These are phyloP conservation scores for Nicator chloris DNA, from an alignment of 2,113 vertebrate species.

Conservation along the genomic window DNA sequence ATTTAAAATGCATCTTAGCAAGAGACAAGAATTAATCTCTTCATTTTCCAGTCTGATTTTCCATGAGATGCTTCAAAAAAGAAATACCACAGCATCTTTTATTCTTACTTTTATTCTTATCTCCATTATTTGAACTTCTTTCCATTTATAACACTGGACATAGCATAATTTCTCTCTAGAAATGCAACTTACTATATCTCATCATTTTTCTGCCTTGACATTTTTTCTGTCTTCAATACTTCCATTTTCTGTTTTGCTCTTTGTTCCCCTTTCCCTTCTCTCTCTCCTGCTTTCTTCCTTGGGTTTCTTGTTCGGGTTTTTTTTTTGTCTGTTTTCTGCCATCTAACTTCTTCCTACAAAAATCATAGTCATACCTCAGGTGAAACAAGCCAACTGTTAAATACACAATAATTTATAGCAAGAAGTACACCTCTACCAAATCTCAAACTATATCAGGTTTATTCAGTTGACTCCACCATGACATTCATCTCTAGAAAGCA, in stretches of 20 bases:
- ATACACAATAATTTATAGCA: neutral
- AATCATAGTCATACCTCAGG: neutral
- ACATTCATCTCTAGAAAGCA: neutral
- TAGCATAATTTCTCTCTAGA: neutral
- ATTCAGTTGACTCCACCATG: neutral
- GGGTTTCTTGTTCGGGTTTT: neutral
- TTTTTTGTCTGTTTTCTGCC: neutral
- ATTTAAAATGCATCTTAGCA: neutral
- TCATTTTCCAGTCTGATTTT: neutral
- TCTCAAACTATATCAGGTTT: neutral
- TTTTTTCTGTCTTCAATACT: neutral
- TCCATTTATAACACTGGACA: neutral
- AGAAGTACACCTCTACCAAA: neutral
- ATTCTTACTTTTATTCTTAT: neutral
- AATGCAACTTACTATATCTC: neutral
- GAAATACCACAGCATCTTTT: neutral
- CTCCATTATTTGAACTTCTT: neutral
- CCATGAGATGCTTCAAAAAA: neutral
- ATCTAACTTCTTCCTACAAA: neutral
- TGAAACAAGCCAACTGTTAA: slow-evolving; percentile 7
- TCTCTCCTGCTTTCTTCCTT: neutral
- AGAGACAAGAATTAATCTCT: neutral
- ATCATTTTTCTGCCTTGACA: neutral
- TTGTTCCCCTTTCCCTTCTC: neutral
- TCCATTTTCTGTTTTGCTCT: neutral